These are phyloP conservation scores for Pollimyrus isidori DNA, from an alignment of 2,113 vertebrate genomes.

Conservation along the genomic window DNA sequence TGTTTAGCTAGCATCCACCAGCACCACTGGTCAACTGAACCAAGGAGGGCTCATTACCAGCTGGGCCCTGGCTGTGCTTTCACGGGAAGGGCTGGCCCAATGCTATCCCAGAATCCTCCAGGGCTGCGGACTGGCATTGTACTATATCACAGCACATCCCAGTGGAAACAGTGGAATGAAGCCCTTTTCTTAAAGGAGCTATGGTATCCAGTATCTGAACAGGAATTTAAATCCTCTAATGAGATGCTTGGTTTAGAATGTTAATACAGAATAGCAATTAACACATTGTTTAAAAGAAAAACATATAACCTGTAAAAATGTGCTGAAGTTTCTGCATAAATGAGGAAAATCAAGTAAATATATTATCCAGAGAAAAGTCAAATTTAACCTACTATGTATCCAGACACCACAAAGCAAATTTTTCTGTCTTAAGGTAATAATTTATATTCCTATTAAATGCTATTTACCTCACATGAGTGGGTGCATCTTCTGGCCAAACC, in stretches of 20 bases:
- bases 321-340: not conserved
- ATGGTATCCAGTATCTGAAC: not conserved
- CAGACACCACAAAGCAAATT: slow-evolving; percentile 26
- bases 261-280: not conserved
- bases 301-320: not conserved
- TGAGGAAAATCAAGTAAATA: slow-evolving; percentile 18
- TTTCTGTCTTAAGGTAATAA: slow-evolving; percentile 30
- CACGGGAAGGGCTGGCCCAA: not conserved
- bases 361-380: slow-evolving; percentile 15
- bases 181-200: not conserved
- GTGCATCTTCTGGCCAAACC: slow-evolving; percentile 18
- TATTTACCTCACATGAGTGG: slow-evolving; percentile 33
- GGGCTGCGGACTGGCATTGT: slow-evolving; percentile 17
- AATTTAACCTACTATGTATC: slow-evolving; percentile 32
- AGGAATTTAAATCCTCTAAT: not conserved
- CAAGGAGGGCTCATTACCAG: slow-evolving; percentile 44
- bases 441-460: slow-evolving; percentile 22
- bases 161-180: not conserved
- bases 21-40: slow-evolving; percentile 38
- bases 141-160: slow-evolving; percentile 21
- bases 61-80: slow-evolving; percentile 33
- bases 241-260: not conserved
- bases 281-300: not conserved
- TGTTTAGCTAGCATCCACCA: slow-evolving; percentile 41
- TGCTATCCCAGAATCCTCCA: not conserved